Conservation (phyloP, 2,113 vertebrate genomes). For the Syngnathoides biaculeatus region DNA sequence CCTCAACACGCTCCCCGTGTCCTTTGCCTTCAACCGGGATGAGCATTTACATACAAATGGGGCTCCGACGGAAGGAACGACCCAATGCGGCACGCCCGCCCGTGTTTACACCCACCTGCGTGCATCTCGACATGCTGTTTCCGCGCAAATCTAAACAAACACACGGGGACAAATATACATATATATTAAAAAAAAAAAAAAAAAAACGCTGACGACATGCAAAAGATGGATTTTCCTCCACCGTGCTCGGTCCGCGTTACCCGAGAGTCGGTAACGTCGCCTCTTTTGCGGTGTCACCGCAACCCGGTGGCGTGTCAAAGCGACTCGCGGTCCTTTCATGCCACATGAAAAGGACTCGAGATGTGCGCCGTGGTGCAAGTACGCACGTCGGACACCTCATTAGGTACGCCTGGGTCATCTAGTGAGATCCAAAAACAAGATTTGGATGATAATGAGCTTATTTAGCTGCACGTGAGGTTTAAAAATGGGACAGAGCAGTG, state of each 20-base stretch:
- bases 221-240: background rate
- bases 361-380: background rate
- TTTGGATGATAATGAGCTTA: no score
- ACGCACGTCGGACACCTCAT: no score
- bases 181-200: no score
- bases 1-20: constrained; percentile 1
- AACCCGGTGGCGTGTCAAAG: constrained; percentile 6
- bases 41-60: constrained; percentile 10
- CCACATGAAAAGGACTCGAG: constrained; percentile 4
- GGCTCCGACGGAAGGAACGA: background rate
- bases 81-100: background rate
- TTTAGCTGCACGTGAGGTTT: no score
- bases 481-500: no score
- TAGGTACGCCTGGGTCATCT: no score
- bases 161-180: background rate
- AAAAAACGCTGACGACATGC: no score
- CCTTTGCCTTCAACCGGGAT: constrained; percentile 12
- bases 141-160: constrained; percentile 2
- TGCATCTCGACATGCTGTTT: background rate
- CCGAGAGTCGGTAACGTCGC: background rate
- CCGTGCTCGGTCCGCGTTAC: background rate
- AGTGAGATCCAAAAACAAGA: no score
- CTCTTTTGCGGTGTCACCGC: constrained; percentile 1
- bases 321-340: background rate
- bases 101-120: background rate